A percentile compares a stretch with the other conserved stretches of the same genome.
phyloP scores from a whole-genome alignment of 2,113 vertebrate species.

The Helogale parvula region DNA sequence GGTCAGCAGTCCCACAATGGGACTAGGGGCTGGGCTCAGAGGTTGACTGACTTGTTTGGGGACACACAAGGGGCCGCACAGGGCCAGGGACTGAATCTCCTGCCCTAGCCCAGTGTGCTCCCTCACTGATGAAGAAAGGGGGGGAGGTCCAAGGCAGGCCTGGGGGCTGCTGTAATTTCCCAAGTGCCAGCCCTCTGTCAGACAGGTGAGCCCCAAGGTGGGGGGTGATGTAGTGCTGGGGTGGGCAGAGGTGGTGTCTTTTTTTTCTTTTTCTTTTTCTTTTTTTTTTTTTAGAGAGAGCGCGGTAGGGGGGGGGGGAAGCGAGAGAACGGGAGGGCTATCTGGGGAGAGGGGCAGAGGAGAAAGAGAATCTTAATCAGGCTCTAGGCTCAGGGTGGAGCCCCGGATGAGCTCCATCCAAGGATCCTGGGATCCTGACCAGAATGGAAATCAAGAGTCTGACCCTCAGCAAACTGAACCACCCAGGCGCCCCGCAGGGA shows the following conservation, averaged over 20 bases:
- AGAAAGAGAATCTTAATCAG: too few species aligned
- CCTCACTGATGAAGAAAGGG: not conserved
- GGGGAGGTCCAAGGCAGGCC: not conserved
- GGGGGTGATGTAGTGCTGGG: not conserved
- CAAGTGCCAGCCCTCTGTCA: not conserved
- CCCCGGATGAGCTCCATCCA: too few species aligned
- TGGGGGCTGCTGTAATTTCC: not conserved
- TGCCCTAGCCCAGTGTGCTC: not conserved
- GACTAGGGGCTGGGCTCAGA: not conserved
- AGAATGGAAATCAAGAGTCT: too few species aligned
- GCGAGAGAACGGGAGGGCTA: too few species aligned
- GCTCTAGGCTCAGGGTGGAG: too few species aligned
- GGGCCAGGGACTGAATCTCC: not conserved
- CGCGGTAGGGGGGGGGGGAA: accelerated
- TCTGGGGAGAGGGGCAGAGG: too few species aligned
- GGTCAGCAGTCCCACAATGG: not conserved
- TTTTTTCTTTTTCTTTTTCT: too few species aligned
- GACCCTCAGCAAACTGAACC: too few species aligned
- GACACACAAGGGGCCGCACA: not conserved
- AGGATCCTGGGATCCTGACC: too few species aligned
- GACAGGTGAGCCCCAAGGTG: not conserved
- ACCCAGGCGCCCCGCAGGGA: not conserved
- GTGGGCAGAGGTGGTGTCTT: not conserved
- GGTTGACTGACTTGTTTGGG: not conserved
- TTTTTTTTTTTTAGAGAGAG: too few species aligned